Base-by-base conservation (phyloP, 2,113 vertebrate genomes). In the Nymphicus hollandicus region DNA sequence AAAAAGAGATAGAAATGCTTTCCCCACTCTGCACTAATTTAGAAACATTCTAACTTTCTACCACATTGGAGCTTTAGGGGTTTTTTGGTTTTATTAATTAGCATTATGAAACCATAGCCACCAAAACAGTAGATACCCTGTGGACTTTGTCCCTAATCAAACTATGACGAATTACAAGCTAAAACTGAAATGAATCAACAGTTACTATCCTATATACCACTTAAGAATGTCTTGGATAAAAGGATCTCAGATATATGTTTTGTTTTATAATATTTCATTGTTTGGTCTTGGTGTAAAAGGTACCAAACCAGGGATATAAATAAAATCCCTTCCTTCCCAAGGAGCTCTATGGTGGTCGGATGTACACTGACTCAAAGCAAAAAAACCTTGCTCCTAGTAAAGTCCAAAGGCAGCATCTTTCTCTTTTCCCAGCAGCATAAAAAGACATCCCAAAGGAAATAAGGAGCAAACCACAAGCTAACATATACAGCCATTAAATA, bases 131-230 rank as follows among this genome's bases (percentile, higher is more conserved):
- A 71, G 39, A 68, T 76, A 71, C 52, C 56, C 19, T 33, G 19
- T 19, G 23, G 65, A 66, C 29, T 91, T 66, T 27, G 50, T 68
- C 65, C 77, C 47, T 64, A 37, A 68, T 28, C 52, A 71, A 78
- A 73, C 0, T 0, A 80, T 29, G 24, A 50, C 0, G 6, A 69
- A 31, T 76, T 64, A 47, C 1, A 82, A 28, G 13, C 15, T 69
- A 72, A 56, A 95, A 90, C 19, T 71, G 43, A 64, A 83, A 78
- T 22, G 22, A 92, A 78, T 74, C 55, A 55, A 63, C n/a, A 71
- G 33, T 17, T 65, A 37, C 15, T 81, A 31, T 70, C 77, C 76
- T 11, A 52, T 13, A 19, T 3, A 72, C 14, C 35, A 58, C 24
- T n/a, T 53, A 31, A 63, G 41, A 70, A 56, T 19, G 11, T 39